Base-by-base conservation (phyloP, 2,113 vertebrate genomes). In the Anoplopoma fimbria region DNA sequence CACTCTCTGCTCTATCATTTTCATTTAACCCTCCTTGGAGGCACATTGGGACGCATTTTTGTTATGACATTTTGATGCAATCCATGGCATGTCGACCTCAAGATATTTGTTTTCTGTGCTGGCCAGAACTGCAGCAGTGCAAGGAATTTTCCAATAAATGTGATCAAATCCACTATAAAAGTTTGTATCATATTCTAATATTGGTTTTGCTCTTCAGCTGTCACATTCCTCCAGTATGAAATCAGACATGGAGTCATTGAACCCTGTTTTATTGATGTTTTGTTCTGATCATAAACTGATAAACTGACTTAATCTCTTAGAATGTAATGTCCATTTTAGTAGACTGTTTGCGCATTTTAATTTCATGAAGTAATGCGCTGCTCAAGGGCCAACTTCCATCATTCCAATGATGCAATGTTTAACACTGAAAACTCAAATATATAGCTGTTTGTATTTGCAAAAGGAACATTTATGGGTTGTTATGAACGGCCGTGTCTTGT, bases 131-230 rank as follows among this genome's bases (percentile, higher is more conserved):
- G 64, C 65, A 79, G 58, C 61, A 51, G 74, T 34, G 49, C 29
- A 47, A 81, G n/a, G 51, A 81, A 57, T 88, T 81, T 92, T 86
- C 67, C 79, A 76, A 79, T 86, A 87, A 88, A 83, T 85, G 36
- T 74, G 69, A 88, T 87, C 2, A 77, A 69, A 75, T 80, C 53
- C 36, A 63, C 68, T 65, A 83, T 77, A 77, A 73, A 88, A 57
- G 29, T 51, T 84, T 21, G 14, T 77, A 64, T 80, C 61, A 36
- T 79, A 77, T 62, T 79, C 33, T 84, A 55, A 34, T n/a, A 49
- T 69, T 69, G 21, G 69, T 74, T 83, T 69, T 85, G 36, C 77
- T 79, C 25, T 60, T 49, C 42, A 34, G 23, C 33, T 21, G 7
- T 45, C 21, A 77, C 63, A 77, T 87, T 90, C 72, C 47, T 78